Base-by-base conservation (phyloP, 2,113 vertebrate genomes). In the Oxyruncus cristatus region DNA sequence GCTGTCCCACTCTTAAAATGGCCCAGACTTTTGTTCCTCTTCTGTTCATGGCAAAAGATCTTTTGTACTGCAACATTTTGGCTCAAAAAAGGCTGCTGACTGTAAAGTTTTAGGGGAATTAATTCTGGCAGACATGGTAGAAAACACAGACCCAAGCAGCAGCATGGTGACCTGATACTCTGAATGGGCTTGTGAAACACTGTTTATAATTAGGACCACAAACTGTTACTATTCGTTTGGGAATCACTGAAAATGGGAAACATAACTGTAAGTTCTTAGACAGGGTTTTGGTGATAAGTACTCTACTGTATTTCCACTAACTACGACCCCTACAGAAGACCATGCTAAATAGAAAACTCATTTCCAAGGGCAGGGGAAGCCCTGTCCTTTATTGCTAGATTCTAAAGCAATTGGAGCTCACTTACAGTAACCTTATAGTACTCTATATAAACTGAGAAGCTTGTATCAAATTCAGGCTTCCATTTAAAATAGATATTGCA, bases 401-500 rank as follows among this genome's bases (percentile, higher is more conserved):
- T 96, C 92, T 96, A 95, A 93, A 97, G 96, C 93, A 97, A 97
- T 13, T 78, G 68, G 79, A 94, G 86, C 86, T 94, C 96, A 65
- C 72, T 89, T 95, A 95, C 55, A 96, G 56, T 93, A 95, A 96
- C 85, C 81, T 97, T 97, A 66, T 94, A 97, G 95, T 91, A 97
- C 92, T 97, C 88, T 95, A 81, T 94, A 95, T 96, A 93, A 95
- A 93, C 88, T 82, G 95, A 96, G 95, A 97, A 93, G 93, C 93
- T 94, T 95, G 92, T 83, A 93, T 97, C 88, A 96, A 96, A 94
- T 93, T 96, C 87, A 97, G 93, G 95, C 97, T 96, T 96, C 96
- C 95, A 75, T 86, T 94, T 86, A 96, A 95, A 97, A 97, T 73
- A 95, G 88, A 94, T 96, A 97, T 87, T 97, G 97, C 97, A 97